Conservation (phyloP, 2,113 vertebrate genomes). For the Apodemus sylvaticus region DNA sequence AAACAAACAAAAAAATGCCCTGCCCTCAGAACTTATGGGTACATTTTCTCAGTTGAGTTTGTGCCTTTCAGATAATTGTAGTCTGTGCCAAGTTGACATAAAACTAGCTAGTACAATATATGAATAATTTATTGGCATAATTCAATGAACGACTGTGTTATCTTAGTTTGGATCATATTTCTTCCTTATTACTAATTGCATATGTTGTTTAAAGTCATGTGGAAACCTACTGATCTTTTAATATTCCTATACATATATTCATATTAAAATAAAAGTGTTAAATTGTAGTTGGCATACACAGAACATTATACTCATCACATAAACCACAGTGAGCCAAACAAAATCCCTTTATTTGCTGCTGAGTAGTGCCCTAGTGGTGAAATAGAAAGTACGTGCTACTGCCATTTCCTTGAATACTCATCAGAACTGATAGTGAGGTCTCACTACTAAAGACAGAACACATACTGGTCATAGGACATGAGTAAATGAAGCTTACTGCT, state of each 20-base stretch:
- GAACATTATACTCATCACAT: neutral
- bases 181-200: neutral
- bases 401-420: neutral
- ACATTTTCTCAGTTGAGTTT: neutral
- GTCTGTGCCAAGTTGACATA: neutral
- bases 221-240: neutral
- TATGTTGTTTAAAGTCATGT: neutral
- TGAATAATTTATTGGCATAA: neutral
- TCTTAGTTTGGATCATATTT: neutral
- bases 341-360: neutral
- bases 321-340: neutral
- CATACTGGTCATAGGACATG: neutral
- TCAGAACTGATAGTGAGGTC: neutral
- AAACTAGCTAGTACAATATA: neutral
- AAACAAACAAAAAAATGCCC: too few species aligned
- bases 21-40: neutral
- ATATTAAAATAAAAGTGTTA: neutral
- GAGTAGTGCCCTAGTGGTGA: neutral
- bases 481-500: neutral
- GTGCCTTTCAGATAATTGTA: neutral
- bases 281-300: neutral
- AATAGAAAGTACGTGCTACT: neutral
- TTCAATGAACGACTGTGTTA: neutral
- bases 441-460: neutral
- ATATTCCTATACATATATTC: neutral